These are phyloP conservation scores for Caenorhabditis japonica DNA, from an alignment of 2,888 invertebrate genomes.

Conservation along the genomic window DNA sequence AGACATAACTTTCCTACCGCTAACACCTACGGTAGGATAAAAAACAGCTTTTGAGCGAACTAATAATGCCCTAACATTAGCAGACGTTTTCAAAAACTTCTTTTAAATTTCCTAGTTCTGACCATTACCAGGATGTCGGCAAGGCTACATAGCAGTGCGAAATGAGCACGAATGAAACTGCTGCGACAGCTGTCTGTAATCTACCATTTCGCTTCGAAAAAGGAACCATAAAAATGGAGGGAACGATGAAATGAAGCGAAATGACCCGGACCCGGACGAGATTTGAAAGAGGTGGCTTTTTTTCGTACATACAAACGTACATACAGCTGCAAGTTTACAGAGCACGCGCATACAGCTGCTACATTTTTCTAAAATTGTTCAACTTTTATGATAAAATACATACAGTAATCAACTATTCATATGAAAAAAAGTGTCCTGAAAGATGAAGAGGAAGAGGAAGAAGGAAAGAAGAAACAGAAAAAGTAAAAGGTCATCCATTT, in stretches of 20 bases:
- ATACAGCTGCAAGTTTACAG: conserved; percentile 24
- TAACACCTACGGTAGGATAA: too few species aligned
- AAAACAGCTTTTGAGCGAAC: too few species aligned
- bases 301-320: conserved; percentile 4
- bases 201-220: conserved; percentile 26
- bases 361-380: too few species aligned
- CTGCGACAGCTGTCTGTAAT: neutral
- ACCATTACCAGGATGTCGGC: too few species aligned
- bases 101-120: too few species aligned
- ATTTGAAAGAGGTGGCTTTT: conserved; percentile 31
- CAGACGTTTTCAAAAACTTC: too few species aligned
- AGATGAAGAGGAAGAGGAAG: conserved; percentile 1
- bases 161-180: neutral
- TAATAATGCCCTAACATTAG: too few species aligned
- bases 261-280: conserved; percentile 10
- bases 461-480: conserved; percentile 12
- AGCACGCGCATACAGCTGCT: neutral
- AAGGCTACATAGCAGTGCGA: too few species aligned
- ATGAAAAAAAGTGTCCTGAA: conserved; percentile 32
- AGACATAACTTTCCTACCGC: too few species aligned
- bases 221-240: conserved; percentile 32
- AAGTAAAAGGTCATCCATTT: conserved; percentile 31
- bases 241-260: conserved; percentile 31
- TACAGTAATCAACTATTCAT: conserved; percentile 46
- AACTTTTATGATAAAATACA: too few species aligned